Evolutionary conservation across 2,113 vertebrate genomes (phyloP).

Genomic region (Sapajus apella): DNA sequence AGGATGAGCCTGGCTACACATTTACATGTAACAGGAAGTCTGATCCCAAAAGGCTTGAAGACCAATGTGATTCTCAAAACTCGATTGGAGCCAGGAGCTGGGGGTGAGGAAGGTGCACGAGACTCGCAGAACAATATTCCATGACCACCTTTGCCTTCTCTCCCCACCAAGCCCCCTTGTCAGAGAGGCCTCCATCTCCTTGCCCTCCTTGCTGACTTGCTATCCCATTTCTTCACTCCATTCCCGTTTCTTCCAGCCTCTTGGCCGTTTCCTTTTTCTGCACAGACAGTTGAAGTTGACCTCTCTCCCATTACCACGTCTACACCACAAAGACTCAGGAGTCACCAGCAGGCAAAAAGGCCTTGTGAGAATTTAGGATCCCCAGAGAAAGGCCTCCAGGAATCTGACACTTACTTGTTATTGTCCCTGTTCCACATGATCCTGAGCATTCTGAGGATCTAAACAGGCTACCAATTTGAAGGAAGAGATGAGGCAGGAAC

Average conservation of each 20-base stretch:
- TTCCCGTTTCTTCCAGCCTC: background rate
- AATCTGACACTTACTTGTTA: background rate
- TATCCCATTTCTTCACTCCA: background rate
- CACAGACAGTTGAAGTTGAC: background rate
- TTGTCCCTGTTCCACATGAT: background rate
- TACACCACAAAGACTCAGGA: background rate
- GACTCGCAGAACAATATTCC: background rate
- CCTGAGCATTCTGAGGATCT: background rate
- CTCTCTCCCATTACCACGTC: background rate
- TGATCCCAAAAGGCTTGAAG: background rate
- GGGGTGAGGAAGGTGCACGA: accelerated
- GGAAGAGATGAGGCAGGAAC: background rate
- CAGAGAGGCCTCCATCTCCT: background rate
- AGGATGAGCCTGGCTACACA: background rate
- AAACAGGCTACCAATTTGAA: background rate
- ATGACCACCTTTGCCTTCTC: background rate
- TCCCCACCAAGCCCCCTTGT: background rate
- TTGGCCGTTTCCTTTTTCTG: background rate
- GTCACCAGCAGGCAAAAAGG: background rate
- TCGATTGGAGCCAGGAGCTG: background rate
- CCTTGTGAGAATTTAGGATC: background rate
- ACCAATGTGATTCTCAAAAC: background rate
- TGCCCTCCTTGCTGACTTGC: background rate
- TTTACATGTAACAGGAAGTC: background rate
- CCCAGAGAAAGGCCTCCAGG: background rate